These are phyloP conservation scores for Prunella fulvescens DNA, from an alignment of 2,113 vertebrate genomes.

Conservation along the genomic window DNA sequence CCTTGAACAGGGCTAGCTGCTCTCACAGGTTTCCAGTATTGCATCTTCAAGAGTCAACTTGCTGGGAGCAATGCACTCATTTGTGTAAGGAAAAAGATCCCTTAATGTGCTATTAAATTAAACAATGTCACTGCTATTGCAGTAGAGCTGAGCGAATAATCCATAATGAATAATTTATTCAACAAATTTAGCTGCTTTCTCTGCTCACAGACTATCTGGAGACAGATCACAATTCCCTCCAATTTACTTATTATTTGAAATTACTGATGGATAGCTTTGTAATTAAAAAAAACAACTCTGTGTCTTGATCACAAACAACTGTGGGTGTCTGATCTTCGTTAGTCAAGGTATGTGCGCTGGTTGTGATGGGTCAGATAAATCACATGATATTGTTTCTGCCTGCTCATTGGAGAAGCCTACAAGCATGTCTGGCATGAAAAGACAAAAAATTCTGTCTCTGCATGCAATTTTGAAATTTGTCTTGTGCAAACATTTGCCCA, in stretches of 20 bases:
- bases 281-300: slow-evolving; percentile 69
- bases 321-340: slow-evolving; percentile 58
- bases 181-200: slow-evolving; percentile 72
- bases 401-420: slow-evolving; percentile 56
- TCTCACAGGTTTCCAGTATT: slow-evolving; percentile 26
- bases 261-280: slow-evolving; percentile 70
- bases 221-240: slow-evolving; percentile 70
- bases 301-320: slow-evolving; percentile 66
- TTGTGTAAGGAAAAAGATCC: slow-evolving; percentile 66
- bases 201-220: slow-evolving; percentile 70
- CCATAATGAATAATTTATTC: slow-evolving; percentile 72
- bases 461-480: slow-evolving; percentile 64
- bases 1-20: neutral
- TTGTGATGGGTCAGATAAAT: slow-evolving; percentile 66
- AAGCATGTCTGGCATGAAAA: slow-evolving; percentile 60
- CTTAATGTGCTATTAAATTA: slow-evolving; percentile 72
- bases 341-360: slow-evolving; percentile 57
- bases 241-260: slow-evolving; percentile 72
- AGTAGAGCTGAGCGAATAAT: slow-evolving; percentile 69
- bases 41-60: slow-evolving; percentile 57
- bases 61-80: slow-evolving; percentile 65
- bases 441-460: slow-evolving; percentile 52
- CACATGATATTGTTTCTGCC: slow-evolving; percentile 58
- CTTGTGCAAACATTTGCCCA: slow-evolving; percentile 68
- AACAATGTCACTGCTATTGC: slow-evolving; percentile 69